These are phyloP conservation scores for Cerastis leucographa DNA, from an alignment of 2,888 invertebrate genomes.

Conservation along the genomic window DNA sequence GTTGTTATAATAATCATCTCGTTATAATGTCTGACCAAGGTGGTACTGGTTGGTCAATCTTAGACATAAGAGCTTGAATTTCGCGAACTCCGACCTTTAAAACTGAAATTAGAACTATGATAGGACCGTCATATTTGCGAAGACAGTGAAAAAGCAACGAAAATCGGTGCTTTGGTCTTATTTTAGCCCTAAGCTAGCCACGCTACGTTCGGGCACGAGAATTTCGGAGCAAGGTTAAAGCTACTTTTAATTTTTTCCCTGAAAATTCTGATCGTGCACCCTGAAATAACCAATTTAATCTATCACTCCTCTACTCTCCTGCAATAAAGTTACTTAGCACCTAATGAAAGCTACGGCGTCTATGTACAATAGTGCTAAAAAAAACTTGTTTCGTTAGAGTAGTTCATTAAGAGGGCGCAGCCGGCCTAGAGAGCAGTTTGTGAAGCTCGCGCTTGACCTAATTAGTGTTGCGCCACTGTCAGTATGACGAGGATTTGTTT, in stretches of 20 bases:
- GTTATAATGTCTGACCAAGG: too few species aligned
- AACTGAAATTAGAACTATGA: background rate
- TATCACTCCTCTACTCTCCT: conserved; percentile 19
- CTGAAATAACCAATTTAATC: conserved; percentile 27
- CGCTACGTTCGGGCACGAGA: background rate
- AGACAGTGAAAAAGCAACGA: background rate
- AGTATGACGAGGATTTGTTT: conserved; percentile 80
- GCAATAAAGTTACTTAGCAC: conserved; percentile 48
- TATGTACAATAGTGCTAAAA: conserved; percentile 79
- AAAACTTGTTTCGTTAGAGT: conserved; percentile 85
- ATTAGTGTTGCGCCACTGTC: conserved; percentile 82
- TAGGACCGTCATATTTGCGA: background rate
- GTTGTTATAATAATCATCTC: too few species aligned
- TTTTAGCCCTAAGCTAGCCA: background rate
- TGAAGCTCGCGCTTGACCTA: conserved; percentile 85
- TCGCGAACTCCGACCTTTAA: background rate
- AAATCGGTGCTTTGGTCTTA: background rate
- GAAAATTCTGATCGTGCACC: background rate
- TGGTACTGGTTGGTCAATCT: too few species aligned
- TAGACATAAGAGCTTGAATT: background rate
- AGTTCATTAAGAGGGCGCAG: conserved; percentile 85
- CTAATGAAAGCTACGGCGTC: conserved; percentile 53
- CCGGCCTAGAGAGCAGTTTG: conserved; percentile 81
- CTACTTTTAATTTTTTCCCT: background rate
- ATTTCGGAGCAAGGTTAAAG: background rate